Percentiles rank a stretch among this genome's conserved stretches.
Evolutionary conservation across 2,797 vertebrate genomes (phyloP).

Genomic region (Corythornis leucogaster): DNA sequence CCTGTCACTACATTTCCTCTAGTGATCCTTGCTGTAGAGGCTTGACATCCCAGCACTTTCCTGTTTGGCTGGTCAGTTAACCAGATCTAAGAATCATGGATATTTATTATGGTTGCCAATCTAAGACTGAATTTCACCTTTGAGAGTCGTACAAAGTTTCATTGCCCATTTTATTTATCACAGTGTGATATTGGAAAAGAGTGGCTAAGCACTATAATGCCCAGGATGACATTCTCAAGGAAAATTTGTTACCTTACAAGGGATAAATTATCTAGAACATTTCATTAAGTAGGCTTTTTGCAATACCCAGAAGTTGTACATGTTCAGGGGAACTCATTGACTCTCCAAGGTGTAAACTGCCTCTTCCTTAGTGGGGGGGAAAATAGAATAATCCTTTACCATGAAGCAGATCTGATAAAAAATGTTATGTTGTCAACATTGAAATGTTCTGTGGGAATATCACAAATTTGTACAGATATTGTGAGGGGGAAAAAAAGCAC

Average conservation of each 20-base stretch:
- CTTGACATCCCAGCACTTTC: not conserved
- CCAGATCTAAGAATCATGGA: slow-evolving; percentile 16
- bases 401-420: not conserved
- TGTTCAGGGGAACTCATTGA: not conserved
- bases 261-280: slow-evolving; percentile 47
- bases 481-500: not conserved
- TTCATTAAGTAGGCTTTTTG: slow-evolving; percentile 23
- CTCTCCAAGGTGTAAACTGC: not conserved
- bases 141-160: slow-evolving; percentile 51
- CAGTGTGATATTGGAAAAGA: slow-evolving; percentile 4
- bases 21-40: not conserved
- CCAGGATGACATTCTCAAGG: slow-evolving; percentile 24
- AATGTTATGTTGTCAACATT: not conserved
- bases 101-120: slow-evolving; percentile 45
- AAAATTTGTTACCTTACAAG: slow-evolving; percentile 32
- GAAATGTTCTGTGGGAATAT: not conserved
- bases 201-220: not conserved
- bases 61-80: slow-evolving; percentile 33
- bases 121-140: slow-evolving; percentile 42
- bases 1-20: not conserved
- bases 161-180: slow-evolving; percentile 39
- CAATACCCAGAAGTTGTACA: not conserved
- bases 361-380: not conserved
- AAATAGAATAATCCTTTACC: not conserved
- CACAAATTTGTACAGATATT: not conserved